These are phyloP conservation scores for Eriocheir sinensis DNA, from an alignment of 1,140 invertebrate species.

Conservation along the genomic window DNA sequence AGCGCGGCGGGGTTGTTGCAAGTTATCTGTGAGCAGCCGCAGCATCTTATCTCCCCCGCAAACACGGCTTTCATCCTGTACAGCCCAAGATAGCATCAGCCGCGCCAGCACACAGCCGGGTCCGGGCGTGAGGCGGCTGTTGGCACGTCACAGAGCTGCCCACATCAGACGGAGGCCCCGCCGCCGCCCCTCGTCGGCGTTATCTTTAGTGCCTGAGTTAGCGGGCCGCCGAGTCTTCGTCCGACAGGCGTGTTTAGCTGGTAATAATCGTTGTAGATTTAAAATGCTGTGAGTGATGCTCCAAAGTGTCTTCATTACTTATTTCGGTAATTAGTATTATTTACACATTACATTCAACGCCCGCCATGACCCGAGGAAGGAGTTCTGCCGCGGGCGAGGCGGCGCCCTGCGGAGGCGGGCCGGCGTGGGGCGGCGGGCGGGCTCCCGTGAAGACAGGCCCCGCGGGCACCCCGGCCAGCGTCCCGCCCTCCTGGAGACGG, in stretches of 20 bases:
- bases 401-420: not conserved
- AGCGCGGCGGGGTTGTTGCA: too few species aligned
- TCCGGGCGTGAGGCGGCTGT: not conserved
- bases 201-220: not conserved
- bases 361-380: not conserved
- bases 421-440: not conserved
- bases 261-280: not conserved
- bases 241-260: not conserved
- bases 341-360: conserved; percentile 24
- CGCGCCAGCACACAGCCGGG: not conserved
- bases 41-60: not conserved
- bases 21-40: too few species aligned
- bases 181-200: not conserved
- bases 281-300: not conserved
- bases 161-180: not conserved
- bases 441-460: not conserved
- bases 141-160: too few species aligned
- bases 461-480: not conserved
- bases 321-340: conserved; percentile 7
- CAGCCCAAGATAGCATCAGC: not conserved
- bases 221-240: not conserved
- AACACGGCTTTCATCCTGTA: not conserved
- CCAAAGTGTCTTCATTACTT: not conserved
- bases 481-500: too few species aligned
- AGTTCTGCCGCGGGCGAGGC: not conserved